phyloP scores from a whole-genome alignment of 2,113 vertebrate species.

The Lonchura striata region DNA sequence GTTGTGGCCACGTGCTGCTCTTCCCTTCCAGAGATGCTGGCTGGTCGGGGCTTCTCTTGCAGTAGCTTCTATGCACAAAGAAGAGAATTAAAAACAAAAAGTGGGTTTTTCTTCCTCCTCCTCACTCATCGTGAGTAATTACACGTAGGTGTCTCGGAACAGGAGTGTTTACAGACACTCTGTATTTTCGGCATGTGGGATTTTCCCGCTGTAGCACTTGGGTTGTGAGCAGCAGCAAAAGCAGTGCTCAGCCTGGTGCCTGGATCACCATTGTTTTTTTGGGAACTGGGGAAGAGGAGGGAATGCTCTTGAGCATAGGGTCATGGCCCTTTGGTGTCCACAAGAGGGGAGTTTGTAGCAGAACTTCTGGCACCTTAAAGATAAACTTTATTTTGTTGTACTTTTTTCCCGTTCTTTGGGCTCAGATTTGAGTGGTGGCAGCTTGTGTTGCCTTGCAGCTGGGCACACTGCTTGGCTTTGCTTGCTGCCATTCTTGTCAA shows the following conservation, averaged over 20 bases:
- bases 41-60: rapidly evolving
- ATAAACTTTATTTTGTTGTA: background rate
- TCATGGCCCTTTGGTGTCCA: rapidly evolving
- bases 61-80: background rate
- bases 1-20: background rate
- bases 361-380: background rate
- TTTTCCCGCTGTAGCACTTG: background rate
- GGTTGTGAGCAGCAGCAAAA: background rate
- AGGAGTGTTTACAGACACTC: conserved; percentile 21
- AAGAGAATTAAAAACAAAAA: background rate
- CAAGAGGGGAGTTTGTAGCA: background rate
- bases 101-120: background rate
- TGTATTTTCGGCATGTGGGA: background rate
- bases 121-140: background rate
- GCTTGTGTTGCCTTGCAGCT: background rate
- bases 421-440: background rate
- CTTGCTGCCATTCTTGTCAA: background rate
- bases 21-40: rapidly evolving
- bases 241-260: background rate
- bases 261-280: background rate
- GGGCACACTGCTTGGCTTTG: background rate
- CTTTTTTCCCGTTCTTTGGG: background rate
- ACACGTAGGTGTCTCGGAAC: background rate
- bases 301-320: background rate
- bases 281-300: background rate